Base-by-base conservation (phyloP, 2,113 vertebrate species). In the Scolopax mira region DNA sequence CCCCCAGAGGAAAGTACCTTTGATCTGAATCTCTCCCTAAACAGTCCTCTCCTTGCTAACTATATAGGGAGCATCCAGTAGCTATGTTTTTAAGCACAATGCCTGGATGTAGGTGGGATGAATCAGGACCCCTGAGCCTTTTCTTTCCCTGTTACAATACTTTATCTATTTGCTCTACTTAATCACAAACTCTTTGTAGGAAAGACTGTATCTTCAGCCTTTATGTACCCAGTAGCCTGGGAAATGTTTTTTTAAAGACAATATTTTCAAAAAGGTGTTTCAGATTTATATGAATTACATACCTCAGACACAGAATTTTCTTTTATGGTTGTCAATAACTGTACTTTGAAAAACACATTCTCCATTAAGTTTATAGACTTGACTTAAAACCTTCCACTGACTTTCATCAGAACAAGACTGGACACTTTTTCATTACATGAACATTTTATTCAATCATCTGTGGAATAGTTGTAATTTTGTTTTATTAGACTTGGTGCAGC, bases 401-500 rank as follows among this genome's bases (percentile, higher is more conserved):
- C 48, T 78, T 85, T 30, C 89, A 18, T 90, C 25, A 67, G 13
- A 90, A 90, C 3, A 11, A 84, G 65, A 72, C 30, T 1, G 10
- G 70, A 75, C 42, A 84, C 3, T 85, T 92, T 90, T 85, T 95
- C 18, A 70, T 88, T 88, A 62, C 25, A 39, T 33, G 17, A 89
- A 61, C 12, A 39, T 66, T 94, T 94, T 87, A 85, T 70, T 92
- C 70, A 93, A 85, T 88, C 42, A 82, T 19, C 33, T 87, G 15
- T 88, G 84, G 57, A 88, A 72, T 37, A 70, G 41, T 35, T 91
- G 62, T 82, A 79, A 79, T 91, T 95, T 93, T 89, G 14, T 10
- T 92, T 94, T 94, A 87, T 93, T 89, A 73, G 44, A 66, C 94
- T 87, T 88, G 19, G 49, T 70, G 41, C 41, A 79, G 28, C 25